Percentiles rank a stretch among this genome's conserved stretches.
phyloP scores from a whole-genome alignment of 2,113 vertebrate genomes.

The Macrotis lagotis region DNA sequence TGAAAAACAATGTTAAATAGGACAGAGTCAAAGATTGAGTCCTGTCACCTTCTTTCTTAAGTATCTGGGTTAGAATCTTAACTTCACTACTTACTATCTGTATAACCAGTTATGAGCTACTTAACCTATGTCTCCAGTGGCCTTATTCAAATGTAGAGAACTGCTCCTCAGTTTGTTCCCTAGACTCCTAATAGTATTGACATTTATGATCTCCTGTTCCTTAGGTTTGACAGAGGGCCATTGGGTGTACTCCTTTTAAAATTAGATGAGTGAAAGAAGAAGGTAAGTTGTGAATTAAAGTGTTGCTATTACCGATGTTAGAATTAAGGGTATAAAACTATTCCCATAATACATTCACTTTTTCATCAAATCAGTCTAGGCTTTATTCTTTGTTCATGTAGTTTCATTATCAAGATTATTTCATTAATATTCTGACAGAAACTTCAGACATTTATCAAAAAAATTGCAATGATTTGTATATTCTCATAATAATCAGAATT shows the following conservation, averaged over 20 bases:
- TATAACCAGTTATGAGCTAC: background rate
- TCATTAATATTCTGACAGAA: background rate
- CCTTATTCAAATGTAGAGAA: constrained; percentile 90
- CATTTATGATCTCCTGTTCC: constrained; percentile 85
- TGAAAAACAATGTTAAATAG: background rate
- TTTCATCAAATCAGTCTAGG: background rate
- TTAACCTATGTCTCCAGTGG: constrained; percentile 80
- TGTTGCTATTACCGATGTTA: constrained; percentile 7
- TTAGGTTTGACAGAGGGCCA: constrained; percentile 91
- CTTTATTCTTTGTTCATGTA: background rate
- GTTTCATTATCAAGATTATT: background rate
- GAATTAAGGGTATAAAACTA: constrained; percentile 34
- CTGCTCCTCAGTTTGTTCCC: constrained; percentile 65
- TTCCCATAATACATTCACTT: constrained; percentile 1
- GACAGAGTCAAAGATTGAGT: background rate
- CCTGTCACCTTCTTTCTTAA: background rate
- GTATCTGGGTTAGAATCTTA: background rate
- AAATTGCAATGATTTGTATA: constrained; percentile 26
- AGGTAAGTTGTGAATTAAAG: constrained; percentile 37
- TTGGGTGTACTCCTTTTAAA: constrained; percentile 90
- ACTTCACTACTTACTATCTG: background rate
- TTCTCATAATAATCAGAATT: constrained; percentile 43
- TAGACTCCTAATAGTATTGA: constrained; percentile 75
- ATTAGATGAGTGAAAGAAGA: constrained; percentile 86
- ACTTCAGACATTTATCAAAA: constrained; percentile 29